A percentile compares a stretch with the other conserved stretches of the same genome.
phyloP scores from a whole-genome alignment of 2,797 vertebrate genomes.

The Brachymystax lenok region DNA sequence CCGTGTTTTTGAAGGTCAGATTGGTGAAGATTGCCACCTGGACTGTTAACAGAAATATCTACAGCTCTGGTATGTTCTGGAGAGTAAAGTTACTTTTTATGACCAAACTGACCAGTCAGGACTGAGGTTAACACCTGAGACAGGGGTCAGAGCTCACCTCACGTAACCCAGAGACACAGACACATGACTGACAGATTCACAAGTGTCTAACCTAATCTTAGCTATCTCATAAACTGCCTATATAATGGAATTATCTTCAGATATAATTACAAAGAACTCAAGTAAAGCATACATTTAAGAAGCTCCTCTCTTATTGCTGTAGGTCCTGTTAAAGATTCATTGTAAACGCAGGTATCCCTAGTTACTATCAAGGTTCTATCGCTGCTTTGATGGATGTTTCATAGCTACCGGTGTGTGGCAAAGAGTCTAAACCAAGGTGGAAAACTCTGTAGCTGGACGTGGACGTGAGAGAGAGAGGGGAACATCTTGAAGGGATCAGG shows the following conservation, averaged over 20 bases:
- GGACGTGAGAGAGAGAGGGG: neutral
- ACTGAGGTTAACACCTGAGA: slow-evolving; percentile 12
- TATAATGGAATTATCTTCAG: no score
- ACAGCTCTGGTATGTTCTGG: neutral
- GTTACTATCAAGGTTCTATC: no score
- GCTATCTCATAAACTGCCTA: no score
- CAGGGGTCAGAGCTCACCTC: slow-evolving; percentile 6
- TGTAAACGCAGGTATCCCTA: no score
- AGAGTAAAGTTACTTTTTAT: slow-evolving; percentile 4
- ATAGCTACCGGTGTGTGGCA: neutral
- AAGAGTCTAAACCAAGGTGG: slow-evolving; percentile 8
- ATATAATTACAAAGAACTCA: no score
- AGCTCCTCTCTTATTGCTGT: no score
- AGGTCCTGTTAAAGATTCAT: no score
- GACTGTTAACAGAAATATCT: neutral
- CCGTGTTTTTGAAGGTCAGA: no score
- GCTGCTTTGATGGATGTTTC: no score
- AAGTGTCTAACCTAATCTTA: no score
- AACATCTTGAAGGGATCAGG: slow-evolving; percentile 29
- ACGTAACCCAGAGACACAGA: neutral
- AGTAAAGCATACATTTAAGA: no score
- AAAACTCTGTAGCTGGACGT: neutral
- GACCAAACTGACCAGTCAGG: slow-evolving; percentile 1
- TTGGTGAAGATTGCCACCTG: slow-evolving; percentile 7
- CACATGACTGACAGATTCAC: neutral